Evolutionary conservation across 2,888 invertebrate species (phyloP), one percentile per base, ranked within the genome.

Genomic region (Teleogryllus oceanicus): DNA sequence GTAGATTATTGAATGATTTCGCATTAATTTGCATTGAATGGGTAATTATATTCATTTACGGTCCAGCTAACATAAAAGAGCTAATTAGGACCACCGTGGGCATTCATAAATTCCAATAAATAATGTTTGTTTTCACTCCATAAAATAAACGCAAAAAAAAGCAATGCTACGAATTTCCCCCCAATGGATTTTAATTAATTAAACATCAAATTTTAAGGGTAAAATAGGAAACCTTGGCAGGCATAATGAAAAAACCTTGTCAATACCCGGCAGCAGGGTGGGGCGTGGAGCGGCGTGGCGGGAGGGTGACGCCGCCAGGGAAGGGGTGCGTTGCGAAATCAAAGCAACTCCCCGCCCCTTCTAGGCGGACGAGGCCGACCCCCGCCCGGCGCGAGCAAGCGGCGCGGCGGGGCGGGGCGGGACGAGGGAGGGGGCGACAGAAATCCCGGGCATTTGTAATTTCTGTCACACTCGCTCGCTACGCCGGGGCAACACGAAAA

Each of bases 1-100:
- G 37, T 37, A 37, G 37, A 62, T 62, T 62, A 62, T 62, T 62
- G 62, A 62, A 62, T 62, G 62, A 62, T 62, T 62, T 62, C 62
- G n/a, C n/a, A 62, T 62, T 18, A 62, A 62, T 62, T 62, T 62
- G 62, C 62, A 62, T 62, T 62, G 62, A 62, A 62, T 62, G 62
- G 62, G 62, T 62, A 62, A 62, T 62, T 62, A 62, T 62, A 62
- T 62, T 62, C 62, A 62, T 62, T 62, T 62, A 62, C n/a, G 62
- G 62, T 62, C n/a, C 62, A n/a, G n/a, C 62, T 62, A 62, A 62
- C 62, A 62, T 62, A 62, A 62, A 62, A 62, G 62, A n/a, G 62
- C 62, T 62, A 62, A 62, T 62, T 62, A 62, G 62, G n/a, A 62
- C 62, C 62, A 62, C 37, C 62, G 62, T 62, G 13, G n/a, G 62